Percentiles rank a stretch among this genome's conserved stretches.
Conservation (phyloP, 2,888 invertebrate species). For the Druceiella hillmani region DNA sequence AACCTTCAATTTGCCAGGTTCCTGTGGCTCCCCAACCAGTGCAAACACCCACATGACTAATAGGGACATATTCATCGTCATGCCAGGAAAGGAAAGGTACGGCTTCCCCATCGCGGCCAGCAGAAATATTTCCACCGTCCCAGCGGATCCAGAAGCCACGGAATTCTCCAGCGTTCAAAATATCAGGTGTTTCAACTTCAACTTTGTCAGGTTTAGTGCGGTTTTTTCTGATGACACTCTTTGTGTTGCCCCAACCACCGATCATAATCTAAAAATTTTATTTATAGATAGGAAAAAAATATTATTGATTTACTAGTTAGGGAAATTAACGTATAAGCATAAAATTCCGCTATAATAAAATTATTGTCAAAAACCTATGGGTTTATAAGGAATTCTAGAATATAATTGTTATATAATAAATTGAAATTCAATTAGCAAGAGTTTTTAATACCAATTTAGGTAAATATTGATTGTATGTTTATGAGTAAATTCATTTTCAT, state of each 20-base stretch:
- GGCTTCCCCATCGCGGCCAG: constrained; percentile 67
- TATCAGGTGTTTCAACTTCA: constrained; percentile 64
- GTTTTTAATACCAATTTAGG: no score
- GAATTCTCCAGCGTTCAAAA: constrained; percentile 67
- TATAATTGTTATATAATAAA: no score
- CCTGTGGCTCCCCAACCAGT: constrained; percentile 85
- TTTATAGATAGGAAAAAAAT: no score
- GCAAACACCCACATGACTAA: constrained; percentile 73
- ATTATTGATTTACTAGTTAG: no score
- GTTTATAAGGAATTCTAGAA: no score
- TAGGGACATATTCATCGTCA: constrained; percentile 64
- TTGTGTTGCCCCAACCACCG: constrained; percentile 84
- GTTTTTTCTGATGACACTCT: constrained; percentile 78
- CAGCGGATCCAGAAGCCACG: constrained; percentile 83
- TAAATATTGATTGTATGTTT: no score
- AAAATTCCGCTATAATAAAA: no score
- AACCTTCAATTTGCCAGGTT: constrained; percentile 78
- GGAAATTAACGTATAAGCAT: no score
- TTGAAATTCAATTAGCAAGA: no score
- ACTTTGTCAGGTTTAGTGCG: constrained; percentile 68
- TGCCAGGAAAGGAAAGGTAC: constrained; percentile 68
- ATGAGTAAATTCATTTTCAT: no score
- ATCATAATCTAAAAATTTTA: constrained; percentile 61
- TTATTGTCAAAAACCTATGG: no score
- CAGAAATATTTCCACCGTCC: constrained; percentile 62